Evolutionary conservation across 1,140 invertebrate genomes (phyloP), one percentile per base, ranked within the genome.

Genomic region (Zelostemma sp.): DNA sequence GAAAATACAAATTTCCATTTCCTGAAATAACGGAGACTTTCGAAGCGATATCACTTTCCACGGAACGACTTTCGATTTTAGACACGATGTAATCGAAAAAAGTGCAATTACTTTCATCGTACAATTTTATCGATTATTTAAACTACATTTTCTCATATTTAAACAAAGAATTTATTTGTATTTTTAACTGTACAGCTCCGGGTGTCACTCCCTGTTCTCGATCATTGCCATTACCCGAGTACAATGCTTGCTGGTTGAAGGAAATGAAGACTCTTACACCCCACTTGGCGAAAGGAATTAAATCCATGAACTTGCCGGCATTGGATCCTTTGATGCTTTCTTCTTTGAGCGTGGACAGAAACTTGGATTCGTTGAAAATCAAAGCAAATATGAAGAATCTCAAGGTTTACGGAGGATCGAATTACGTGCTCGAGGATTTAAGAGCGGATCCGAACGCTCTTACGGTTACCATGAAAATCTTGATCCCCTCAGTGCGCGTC

Each of bases 371-470:
- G 5, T 76, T 93, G 9, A 88, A 88, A 57, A 78, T 93, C 25
- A 91, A 90, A 69, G 90, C 90, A 0, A 88, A 88, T 1, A 79
- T 92, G 19, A 89, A 87, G 59, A 88, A 93, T 55, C 87, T 91
- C 51, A 89, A 86, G 61, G 88, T 90, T 0, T 85, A 84, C 43
- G 91, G 91, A 5, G 86, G 86, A 12, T 86, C 85, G 3, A 87
- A 88, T 69, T 90, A 89, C 64, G 78, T 89, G 14, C 86, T 93
- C 43, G 87, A 90, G 51, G 89, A 89, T 33, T 62, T 92, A 0
- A 90, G 88, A 47, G 79, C 89, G 11, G 88, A 91, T 79, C 81
- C 90, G 2, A 84, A 90, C 61, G 90, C 90, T 58, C 86, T 90
- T 28, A 80, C 82, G 0, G 87, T 88, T 1, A 86, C 87, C 75